phyloP scores from a whole-genome alignment of 1,140 invertebrate genomes.

The Trichonephila clavipes region DNA sequence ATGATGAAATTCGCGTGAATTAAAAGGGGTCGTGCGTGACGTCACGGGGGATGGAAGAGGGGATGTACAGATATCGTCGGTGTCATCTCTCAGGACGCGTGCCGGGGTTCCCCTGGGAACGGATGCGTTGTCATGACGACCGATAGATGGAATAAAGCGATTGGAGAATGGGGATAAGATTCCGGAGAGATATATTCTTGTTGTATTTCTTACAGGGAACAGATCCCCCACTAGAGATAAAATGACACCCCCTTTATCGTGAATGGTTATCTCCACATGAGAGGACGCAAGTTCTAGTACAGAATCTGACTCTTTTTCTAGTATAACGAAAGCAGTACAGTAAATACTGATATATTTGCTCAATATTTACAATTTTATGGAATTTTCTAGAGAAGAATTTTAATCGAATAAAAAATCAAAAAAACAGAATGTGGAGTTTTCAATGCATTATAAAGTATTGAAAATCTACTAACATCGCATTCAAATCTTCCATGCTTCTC shows the following conservation, averaged over 20 bases:
- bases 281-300: not conserved
- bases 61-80: conserved; percentile 41
- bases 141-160: conserved; percentile 41
- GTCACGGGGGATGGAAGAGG: conserved; percentile 27
- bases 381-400: too few relatives aligned
- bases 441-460: too few relatives aligned
- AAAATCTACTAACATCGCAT: too few relatives aligned
- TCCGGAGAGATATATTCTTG: conserved; percentile 39
- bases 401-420: too few relatives aligned
- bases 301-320: not conserved
- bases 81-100: conserved; percentile 63
- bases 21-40: conserved; percentile 68
- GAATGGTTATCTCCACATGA: not conserved
- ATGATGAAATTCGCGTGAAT: conserved; percentile 68
- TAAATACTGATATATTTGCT: too few relatives aligned
- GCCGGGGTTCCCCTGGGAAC: conserved; percentile 53
- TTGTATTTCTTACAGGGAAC: conserved; percentile 18
- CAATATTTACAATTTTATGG: too few relatives aligned
- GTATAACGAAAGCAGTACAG: too few relatives aligned
- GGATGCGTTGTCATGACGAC: conserved; percentile 66
- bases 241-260: not conserved
- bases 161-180: conserved; percentile 69
- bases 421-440: too few relatives aligned
- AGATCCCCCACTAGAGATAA: conserved; percentile 58
- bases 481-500: too few relatives aligned